Conservation (phyloP, 1,140 invertebrate genomes). For the Mesaphorura yosii region DNA sequence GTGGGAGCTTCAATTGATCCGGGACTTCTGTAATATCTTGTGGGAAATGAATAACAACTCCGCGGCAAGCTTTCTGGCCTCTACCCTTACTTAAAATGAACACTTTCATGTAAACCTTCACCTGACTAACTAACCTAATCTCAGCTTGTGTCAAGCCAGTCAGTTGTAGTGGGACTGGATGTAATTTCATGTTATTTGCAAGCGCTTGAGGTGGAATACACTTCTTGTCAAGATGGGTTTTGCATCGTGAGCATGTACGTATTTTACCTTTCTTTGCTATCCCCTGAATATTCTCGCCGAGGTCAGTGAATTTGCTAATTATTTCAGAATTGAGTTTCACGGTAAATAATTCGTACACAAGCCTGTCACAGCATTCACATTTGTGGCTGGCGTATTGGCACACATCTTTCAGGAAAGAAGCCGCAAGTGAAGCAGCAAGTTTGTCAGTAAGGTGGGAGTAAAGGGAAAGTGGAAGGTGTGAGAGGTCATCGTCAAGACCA, state of each 20-base stretch:
- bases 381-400: too few species aligned
- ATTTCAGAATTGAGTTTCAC: too few species aligned
- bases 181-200: neutral
- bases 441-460: too few species aligned
- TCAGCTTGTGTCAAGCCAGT: neutral
- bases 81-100: neutral
- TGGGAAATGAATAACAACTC: neutral
- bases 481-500: too few species aligned
- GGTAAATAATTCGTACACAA: too few species aligned
- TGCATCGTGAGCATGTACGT: neutral
- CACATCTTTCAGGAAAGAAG: too few species aligned
- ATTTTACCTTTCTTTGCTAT: too few species aligned
- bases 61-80: neutral
- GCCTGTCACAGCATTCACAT: too few species aligned
- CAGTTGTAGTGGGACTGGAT: neutral
- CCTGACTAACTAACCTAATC: constrained; percentile 4
- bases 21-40: neutral
- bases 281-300: too few species aligned
- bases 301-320: too few species aligned
- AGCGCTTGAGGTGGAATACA: neutral
- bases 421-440: too few species aligned
- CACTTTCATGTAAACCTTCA: constrained; percentile 5
- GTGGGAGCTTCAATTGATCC: constrained; percentile 2
- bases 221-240: neutral
- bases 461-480: too few species aligned